These are phyloP conservation scores for Ceyx margarethae DNA, from an alignment of 2,113 vertebrate species.

Conservation along the genomic window DNA sequence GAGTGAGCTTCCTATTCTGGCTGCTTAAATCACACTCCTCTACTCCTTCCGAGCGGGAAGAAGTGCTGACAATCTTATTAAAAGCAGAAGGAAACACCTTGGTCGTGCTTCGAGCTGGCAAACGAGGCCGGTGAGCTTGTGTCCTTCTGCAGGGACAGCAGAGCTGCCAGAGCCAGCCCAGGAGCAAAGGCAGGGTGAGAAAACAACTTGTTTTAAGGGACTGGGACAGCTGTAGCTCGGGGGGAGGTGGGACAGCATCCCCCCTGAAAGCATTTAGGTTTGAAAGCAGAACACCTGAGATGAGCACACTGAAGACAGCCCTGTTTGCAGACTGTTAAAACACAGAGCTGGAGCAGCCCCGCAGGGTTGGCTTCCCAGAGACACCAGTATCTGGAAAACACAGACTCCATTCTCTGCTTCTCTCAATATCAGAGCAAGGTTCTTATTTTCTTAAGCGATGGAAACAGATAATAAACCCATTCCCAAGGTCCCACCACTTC, in stretches of 20 bases:
- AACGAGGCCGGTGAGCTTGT: not conserved
- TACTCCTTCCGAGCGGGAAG: conserved; percentile 27
- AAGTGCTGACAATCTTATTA: conserved; percentile 63
- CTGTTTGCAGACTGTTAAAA: too few species aligned
- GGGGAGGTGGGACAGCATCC: not conserved
- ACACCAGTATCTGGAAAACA: not conserved
- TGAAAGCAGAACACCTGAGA: not conserved
- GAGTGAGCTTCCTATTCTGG: conserved; percentile 61
- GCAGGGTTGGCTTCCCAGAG: not conserved
- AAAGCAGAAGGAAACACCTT: conserved; percentile 32
- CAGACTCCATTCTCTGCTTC: not conserved
- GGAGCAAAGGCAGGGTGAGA: not conserved
- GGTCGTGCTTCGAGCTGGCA: not conserved
- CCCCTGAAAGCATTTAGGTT: not conserved
- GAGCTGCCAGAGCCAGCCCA: not conserved
- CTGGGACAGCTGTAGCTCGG: not conserved
- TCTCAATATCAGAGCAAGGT: not conserved
- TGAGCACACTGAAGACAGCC: not conserved
- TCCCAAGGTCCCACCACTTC: not conserved
- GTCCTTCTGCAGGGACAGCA: not conserved
- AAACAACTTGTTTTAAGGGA: not conserved
- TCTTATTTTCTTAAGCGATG: not conserved
- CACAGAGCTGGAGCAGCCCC: not conserved
- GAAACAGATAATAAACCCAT: not conserved
- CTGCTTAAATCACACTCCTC: conserved; percentile 25